Evolutionary conservation across 2,797 vertebrate species (phyloP), one percentile per base, ranked within the genome.

Genomic region (Schizopygopsis malacanthus): DNA sequence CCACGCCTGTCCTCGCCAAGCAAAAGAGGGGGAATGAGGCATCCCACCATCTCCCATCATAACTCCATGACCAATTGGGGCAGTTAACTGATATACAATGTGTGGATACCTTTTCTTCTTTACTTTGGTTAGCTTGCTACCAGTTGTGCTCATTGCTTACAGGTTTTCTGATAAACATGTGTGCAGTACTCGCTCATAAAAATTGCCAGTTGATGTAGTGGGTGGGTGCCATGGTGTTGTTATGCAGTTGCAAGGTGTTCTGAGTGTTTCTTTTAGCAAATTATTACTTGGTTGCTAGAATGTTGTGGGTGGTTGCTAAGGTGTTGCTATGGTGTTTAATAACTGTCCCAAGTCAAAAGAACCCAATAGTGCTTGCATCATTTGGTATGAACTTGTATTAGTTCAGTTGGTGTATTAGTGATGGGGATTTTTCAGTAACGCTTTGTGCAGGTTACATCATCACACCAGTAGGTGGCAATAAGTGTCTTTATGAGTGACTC

Each of bases 1-100:
- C 91, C 83, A 91, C 91, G 89, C 91, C 93, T 94, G 94, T 91
- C 89, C 93, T 56, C 81, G 59, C 33, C 72, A 87, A 86, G 79
- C 25, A 37, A 69, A 81, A 70, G 59, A 76, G 87, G 43, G 37
- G 75, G 69, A 80, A 73, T 25, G 59, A 85, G 65, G 78, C 82
- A 89, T 56, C 67, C 75, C 18, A 54, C 47, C 50, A 79, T n/a
- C 75, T 79, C 37, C 39, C 39, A 56, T 52, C 47, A 84, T 56
- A 72, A 16, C 84, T 85, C 50, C 50, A 84, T 71, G 18, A 59
- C 52, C 41, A 61, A 28, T 6, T 78, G 52, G 37, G 71, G n/a
- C 76, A 73, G 33, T 83, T 83, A 25, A 41, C 59, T 80, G 25
- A 37, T 33, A 82, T 13, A 45, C n/a, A 65, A 65, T 76, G 33